Evolutionary conservation across 2,113 vertebrate genomes (phyloP), one percentile per base, ranked within the genome.

Genomic region (Corvus moneduloides): DNA sequence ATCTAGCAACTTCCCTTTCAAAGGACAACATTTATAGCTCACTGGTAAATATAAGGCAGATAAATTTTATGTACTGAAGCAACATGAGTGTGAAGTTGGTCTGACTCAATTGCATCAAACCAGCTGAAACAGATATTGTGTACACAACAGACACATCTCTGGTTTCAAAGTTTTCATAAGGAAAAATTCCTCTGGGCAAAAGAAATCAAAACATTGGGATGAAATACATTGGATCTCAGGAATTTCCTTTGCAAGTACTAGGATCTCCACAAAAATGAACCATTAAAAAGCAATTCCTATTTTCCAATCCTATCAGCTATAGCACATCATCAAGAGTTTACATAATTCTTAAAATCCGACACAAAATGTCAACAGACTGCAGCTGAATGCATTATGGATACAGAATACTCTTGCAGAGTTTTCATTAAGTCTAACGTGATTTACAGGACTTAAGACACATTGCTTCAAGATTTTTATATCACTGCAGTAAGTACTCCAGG

Each of bases 391-490:
- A 96, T 95, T 96, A 96, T 39, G 94, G 95, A 94, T 92, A 97
- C 22, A 32, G 95, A 96, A 96, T 63, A 83, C 71, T 96, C 90
- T 80, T 81, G 84, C 78, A 96, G 89, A 87, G 95, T 81, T 97
- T 98, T 97, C 97, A 97, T 97, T 97, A 97, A 97, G 92, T 94
- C 92, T 95, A 96, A 97, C 91, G 52, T 97, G 97, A 97, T 98
- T 98, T 98, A 97, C 52, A 39, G 88, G 93, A 96, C 81, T 97
- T 94, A 96, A 96, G 84, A 96, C 91, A 97, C 92, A 96, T 91
- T 93, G 90, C 90, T 93, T 95, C 73, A 95, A 95, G 97, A 98
- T 97, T 97, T 97, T 98, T 97, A 93, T 97, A 95, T 96, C 94
- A 82, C 72, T 77, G 88, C 93, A 96, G 77, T 95, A 97, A 98